A percentile compares a stretch with the other conserved stretches of the same genome.
Conservation (phyloP, 1,140 invertebrate genomes). For the Anadara kagoshimensis region DNA sequence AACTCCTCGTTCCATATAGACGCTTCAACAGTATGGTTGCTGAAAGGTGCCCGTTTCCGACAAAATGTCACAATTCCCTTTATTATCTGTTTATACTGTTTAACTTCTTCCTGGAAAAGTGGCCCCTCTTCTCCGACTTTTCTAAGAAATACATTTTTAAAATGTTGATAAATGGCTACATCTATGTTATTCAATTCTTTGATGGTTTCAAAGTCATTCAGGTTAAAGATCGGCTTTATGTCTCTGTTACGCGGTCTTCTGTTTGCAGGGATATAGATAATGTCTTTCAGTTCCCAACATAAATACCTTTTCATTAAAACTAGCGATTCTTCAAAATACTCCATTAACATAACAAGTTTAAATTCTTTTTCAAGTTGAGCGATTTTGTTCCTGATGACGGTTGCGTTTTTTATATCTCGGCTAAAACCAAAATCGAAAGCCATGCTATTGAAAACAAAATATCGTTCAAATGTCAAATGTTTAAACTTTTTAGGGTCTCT, state of each 20-base stretch:
- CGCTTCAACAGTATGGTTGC: too few relatives aligned
- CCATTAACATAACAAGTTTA: conserved; percentile 76
- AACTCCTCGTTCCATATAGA: too few relatives aligned
- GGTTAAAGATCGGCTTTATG: background rate
- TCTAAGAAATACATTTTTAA: conserved; percentile 5
- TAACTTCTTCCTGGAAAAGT: conserved; percentile 23
- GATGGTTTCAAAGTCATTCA: background rate
- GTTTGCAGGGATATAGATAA: conserved; percentile 58
- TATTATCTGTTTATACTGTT: conserved; percentile 6
- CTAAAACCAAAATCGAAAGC: conserved; percentile 51
- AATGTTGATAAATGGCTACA: conserved; percentile 16
- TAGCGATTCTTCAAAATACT: conserved; percentile 77
- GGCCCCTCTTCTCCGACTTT: background rate
- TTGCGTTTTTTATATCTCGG: conserved; percentile 27
- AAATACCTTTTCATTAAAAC: conserved; percentile 74
- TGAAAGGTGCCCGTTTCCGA: background rate
- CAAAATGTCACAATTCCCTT: conserved; percentile 1
- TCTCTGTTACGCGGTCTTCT: background rate
- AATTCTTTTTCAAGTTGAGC: conserved; percentile 64
- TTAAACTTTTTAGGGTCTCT: conserved; percentile 41
- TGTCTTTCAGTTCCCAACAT: conserved; percentile 75
- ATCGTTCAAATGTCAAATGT: background rate
- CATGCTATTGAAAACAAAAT: conserved; percentile 54
- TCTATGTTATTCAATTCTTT: background rate
- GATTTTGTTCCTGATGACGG: conserved; percentile 39